A percentile compares a stretch with the other conserved stretches of the same genome.
phyloP scores from a whole-genome alignment of 37 sponge, comb jelly and placozoan genomes.

The Theonella swinhoei region DNA sequence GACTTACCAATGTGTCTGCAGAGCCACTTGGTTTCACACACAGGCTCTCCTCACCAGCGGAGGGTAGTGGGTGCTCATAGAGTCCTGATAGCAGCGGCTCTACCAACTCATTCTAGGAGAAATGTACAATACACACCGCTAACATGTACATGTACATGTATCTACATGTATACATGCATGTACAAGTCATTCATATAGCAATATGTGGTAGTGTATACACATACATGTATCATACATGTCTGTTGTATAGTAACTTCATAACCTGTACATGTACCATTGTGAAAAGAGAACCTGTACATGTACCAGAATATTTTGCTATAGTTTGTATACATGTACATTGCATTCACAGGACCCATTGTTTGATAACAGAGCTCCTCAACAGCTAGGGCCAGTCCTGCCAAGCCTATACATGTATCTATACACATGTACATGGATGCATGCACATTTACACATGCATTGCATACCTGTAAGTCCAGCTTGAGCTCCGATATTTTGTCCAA shows the following conservation, averaged over 20 bases:
- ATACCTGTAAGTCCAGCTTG: slow-evolving; percentile 39
- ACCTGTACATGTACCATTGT: too few relatives aligned
- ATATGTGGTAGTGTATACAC: neutral
- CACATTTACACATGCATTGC: neutral
- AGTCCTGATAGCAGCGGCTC: slow-evolving; percentile 47
- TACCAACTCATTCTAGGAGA: slow-evolving; percentile 42
- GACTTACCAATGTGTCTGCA: slow-evolving; percentile 1
- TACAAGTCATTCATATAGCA: too few relatives aligned
- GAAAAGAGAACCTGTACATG: too few relatives aligned
- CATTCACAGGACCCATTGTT: too few relatives aligned
- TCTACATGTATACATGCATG: neutral
- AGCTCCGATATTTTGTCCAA: slow-evolving; percentile 69
- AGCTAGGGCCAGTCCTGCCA: too few relatives aligned
- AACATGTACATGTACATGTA: neutral
- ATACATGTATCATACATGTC: neutral
- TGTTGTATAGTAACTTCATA: too few relatives aligned
- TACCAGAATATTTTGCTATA: too few relatives aligned
- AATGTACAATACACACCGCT: neutral
- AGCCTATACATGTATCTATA: too few relatives aligned
- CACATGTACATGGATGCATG: neutral
- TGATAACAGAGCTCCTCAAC: too few relatives aligned
- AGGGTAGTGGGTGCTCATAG: slow-evolving; percentile 43
- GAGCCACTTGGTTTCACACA: slow-evolving; percentile 37
- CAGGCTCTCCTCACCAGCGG: slow-evolving; percentile 33
- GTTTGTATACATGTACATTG: neutral